Conservation (phyloP, 30 jellyfish, hydroid and myxozoan species). For the Catostylus mosaicus region DNA sequence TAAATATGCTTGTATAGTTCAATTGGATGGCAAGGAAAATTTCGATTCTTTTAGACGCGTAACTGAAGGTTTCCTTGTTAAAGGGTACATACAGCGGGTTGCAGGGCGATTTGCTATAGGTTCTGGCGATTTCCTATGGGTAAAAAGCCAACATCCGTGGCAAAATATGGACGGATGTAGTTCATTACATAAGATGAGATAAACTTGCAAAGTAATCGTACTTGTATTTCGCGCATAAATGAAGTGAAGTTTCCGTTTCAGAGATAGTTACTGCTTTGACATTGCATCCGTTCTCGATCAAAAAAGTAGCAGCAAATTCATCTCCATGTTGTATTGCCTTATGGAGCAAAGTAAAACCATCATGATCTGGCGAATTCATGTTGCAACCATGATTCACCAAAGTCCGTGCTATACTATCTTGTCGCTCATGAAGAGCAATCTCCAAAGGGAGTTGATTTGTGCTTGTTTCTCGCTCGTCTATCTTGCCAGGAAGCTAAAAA, state of each 20-base stretch:
- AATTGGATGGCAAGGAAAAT: no score
- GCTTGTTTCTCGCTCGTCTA: slow-evolving; percentile 76
- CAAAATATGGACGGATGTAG: no score
- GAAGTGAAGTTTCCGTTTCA: slow-evolving; percentile 72
- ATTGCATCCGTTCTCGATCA: slow-evolving; percentile 87
- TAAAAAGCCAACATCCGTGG: no score
- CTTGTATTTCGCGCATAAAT: slow-evolving; percentile 90
- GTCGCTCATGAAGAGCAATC: slow-evolving; percentile 83
- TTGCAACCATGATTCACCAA: slow-evolving; percentile 88
- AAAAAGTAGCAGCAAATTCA: slow-evolving; percentile 81
- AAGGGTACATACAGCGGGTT: no score
- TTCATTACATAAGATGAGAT: background rate
- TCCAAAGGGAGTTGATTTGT: slow-evolving; percentile 79
- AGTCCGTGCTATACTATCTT: slow-evolving; percentile 92
- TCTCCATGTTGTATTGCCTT: slow-evolving; percentile 83
- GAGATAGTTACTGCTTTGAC: slow-evolving; percentile 77
- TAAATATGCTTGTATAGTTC: no score
- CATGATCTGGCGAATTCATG: slow-evolving; percentile 73
- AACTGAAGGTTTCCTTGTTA: no score
- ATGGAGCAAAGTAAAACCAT: slow-evolving; percentile 81
- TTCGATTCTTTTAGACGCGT: no score
- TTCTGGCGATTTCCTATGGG: no score
- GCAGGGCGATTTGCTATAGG: no score
- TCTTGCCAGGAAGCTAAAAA: slow-evolving; percentile 84
- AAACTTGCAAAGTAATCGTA: slow-evolving; percentile 16